Percentiles rank a stretch among this genome's conserved stretches.
These are phyloP conservation scores for Chrysolina americana DNA, from an alignment of 2,888 invertebrate species.

Conservation along the genomic window DNA sequence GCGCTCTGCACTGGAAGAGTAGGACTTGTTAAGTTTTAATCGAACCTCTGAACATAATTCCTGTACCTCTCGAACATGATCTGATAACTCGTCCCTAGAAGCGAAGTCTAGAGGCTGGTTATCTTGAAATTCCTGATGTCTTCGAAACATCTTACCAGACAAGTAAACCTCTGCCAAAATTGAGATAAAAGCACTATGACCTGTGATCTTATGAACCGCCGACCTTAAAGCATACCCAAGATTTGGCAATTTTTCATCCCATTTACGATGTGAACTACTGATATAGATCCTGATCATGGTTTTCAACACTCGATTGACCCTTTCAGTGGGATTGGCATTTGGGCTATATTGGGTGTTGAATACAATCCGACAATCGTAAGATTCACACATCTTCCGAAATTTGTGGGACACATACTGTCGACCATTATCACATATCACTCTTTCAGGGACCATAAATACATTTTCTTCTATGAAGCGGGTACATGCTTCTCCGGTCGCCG, in stretches of 20 bases:
- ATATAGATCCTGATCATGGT: conserved; percentile 10
- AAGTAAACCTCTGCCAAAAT: not conserved
- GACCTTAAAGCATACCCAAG: conserved; percentile 11
- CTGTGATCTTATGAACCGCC: conserved; percentile 5
- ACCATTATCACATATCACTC: conserved; percentile 19
- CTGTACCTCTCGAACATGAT: conserved; percentile 13
- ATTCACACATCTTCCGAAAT: not conserved
- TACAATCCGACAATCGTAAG: not conserved
- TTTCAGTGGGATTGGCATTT: not conserved
- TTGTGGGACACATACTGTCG: conserved; percentile 5
- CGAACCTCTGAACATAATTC: conserved; percentile 6
- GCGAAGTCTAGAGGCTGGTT: not conserved
- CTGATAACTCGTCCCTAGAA: not conserved
- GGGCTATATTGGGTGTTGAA: conserved; percentile 1
- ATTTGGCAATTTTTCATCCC: conserved; percentile 1
- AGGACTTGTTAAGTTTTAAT: not conserved
- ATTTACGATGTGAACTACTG: conserved; percentile 1
- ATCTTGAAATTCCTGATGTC: conserved; percentile 5
- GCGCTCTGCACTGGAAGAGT: conserved; percentile 4
- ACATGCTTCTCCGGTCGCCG: conserved; percentile 4
- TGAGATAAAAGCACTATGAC: not conserved
- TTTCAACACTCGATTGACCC: conserved; percentile 12
- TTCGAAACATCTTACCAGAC: not conserved
- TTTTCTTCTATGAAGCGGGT: conserved; percentile 4
- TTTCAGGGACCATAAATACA: conserved; percentile 15